Conservation (phyloP, 2,113 vertebrate genomes). For the Coregonus clupeaformis region DNA sequence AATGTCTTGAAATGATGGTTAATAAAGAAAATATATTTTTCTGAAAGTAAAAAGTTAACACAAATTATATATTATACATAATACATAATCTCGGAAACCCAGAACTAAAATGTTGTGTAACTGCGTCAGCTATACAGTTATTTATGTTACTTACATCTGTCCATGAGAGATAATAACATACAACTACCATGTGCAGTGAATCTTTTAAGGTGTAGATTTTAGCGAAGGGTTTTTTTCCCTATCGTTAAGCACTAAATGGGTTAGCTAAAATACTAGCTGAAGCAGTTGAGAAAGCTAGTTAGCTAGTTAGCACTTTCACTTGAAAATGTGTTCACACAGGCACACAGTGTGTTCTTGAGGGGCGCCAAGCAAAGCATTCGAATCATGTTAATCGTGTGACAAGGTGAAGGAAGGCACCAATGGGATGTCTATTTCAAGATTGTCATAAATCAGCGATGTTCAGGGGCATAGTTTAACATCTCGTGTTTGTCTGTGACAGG, state of each 20-base stretch:
- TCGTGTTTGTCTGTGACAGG: neutral
- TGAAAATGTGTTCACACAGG: constrained; percentile 31
- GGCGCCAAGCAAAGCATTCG: constrained; percentile 34
- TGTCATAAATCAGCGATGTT: constrained; percentile 21
- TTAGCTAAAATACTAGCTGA: constrained; percentile 1
- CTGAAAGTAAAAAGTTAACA: neutral
- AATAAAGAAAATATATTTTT: neutral
- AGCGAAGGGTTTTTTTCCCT: neutral
- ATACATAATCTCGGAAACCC: too few relatives aligned
- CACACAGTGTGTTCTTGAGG: neutral
- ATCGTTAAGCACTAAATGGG: neutral
- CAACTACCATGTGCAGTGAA: too few relatives aligned
- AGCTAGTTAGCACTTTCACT: constrained; percentile 33
- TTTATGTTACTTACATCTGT: neutral
- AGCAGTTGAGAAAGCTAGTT: constrained; percentile 26
- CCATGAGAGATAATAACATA: neutral
- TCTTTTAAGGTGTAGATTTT: neutral
- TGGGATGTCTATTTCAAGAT: constrained; percentile 50
- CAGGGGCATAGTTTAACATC: neutral
- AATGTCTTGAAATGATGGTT: neutral
- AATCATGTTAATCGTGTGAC: constrained; percentile 42
- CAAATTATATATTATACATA: neutral
- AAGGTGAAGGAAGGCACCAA: too few relatives aligned
- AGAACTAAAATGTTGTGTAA: too few relatives aligned
- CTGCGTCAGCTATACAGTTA: too few relatives aligned